phyloP scores from a whole-genome alignment of 2,113 vertebrate species.

The Oryzias celebensis region DNA sequence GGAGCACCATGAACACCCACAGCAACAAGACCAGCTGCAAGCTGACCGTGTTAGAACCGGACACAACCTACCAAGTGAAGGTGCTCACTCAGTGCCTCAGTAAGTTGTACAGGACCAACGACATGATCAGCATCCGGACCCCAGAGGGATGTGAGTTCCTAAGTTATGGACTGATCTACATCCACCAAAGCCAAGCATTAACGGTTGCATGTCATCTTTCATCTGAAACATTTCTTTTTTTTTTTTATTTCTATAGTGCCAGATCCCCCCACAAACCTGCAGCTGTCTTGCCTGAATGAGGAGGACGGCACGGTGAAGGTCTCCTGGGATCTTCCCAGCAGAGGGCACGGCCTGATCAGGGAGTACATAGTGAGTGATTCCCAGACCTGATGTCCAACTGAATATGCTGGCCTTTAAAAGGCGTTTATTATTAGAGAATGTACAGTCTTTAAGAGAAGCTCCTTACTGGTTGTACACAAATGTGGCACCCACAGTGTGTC shows the following conservation, averaged over 20 bases:
- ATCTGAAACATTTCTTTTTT: background rate
- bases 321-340: constrained; percentile 84
- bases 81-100: constrained; percentile 93
- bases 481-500: too few species aligned
- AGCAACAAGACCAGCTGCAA: constrained; percentile 89
- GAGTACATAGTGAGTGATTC: constrained; percentile 89
- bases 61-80: constrained; percentile 93
- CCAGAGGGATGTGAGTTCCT: constrained; percentile 92
- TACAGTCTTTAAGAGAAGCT: too few species aligned
- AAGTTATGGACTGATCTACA: fast-evolving
- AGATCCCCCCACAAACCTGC: constrained; percentile 86
- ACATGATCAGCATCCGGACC: constrained; percentile 86
- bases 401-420: background rate
- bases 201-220: background rate
- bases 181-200: background rate
- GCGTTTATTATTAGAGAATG: too few species aligned
- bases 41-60: constrained; percentile 87
- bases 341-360: constrained; percentile 86
- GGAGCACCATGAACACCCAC: constrained; percentile 90
- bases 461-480: too few species aligned
- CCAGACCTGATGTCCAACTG: background rate
- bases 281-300: constrained; percentile 82
- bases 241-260: constrained; percentile 79
- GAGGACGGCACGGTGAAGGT: constrained; percentile 81
- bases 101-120: constrained; percentile 87